Conservation (phyloP, 92 coral and sea anemone species). For the Muricea muricata region DNA sequence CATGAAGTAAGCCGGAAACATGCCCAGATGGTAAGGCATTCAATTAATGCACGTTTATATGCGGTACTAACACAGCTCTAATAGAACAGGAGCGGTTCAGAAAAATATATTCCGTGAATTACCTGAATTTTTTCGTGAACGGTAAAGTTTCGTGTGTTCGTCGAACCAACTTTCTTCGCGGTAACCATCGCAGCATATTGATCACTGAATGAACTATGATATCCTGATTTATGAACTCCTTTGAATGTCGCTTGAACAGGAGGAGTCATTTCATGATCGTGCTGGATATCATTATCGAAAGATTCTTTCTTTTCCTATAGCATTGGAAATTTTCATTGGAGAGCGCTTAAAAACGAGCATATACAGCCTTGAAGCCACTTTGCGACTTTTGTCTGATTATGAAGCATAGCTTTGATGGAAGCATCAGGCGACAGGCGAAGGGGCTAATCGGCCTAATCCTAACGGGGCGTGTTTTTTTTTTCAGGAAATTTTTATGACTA, state of each 20-base stretch:
- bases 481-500: too few species aligned
- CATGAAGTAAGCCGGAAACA: conserved; percentile 26
- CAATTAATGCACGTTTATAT: not conserved
- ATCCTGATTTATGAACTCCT: conserved; percentile 85
- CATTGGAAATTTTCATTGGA: not conserved
- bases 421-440: too few species aligned
- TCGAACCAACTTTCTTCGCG: conserved; percentile 41
- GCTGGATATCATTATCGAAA: not conserved
- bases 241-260: conserved; percentile 51
- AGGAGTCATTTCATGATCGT: conserved; percentile 19
- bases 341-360: not conserved
- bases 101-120: not conserved
- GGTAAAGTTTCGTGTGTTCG: conserved; percentile 4
- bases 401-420: too few species aligned
- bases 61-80: not conserved
- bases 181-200: conserved; percentile 84
- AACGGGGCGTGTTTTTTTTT: too few species aligned
- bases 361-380: too few species aligned
- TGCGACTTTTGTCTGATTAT: too few species aligned
- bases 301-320: not conserved
- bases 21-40: conserved; percentile 45
- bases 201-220: conserved; percentile 74
- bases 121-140: conserved; percentile 44
- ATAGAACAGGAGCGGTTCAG: too few species aligned
- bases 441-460: too few species aligned